Conservation (phyloP, 2,888 invertebrate species). For the Thecophora atra region DNA sequence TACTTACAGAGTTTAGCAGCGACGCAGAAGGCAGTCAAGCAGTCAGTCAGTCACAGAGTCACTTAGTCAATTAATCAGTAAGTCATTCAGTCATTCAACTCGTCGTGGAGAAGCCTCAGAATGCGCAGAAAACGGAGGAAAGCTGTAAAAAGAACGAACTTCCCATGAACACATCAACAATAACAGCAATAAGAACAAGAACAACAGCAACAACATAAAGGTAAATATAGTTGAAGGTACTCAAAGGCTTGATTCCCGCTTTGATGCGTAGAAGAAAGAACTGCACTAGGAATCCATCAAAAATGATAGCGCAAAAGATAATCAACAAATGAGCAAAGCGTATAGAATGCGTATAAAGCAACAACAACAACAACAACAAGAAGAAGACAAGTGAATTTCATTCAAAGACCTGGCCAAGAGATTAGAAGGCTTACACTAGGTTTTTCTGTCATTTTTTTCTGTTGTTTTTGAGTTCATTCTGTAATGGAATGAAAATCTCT, state of each 20-base stretch:
- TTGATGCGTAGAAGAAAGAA: constrained; percentile 18
- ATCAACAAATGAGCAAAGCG: constrained; percentile 25
- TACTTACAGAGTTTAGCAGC: constrained; percentile 9
- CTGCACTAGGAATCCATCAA: constrained; percentile 21
- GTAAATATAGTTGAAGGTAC: neutral
- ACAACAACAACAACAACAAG: constrained; percentile 39
- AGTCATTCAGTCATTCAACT: too few species aligned
- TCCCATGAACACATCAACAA: neutral
- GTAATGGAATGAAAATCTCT: neutral
- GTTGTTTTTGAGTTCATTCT: too few species aligned
- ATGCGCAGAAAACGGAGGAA: neutral
- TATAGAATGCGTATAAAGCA: constrained; percentile 5
- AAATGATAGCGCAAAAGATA: constrained; percentile 31
- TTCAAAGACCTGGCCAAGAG: constrained; percentile 17
- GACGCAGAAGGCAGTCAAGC: constrained; percentile 15
- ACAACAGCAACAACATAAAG: neutral
- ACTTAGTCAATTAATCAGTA: neutral
- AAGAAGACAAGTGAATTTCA: neutral
- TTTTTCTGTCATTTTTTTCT: neutral
- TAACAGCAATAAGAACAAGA: neutral
- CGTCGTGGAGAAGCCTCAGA: constrained; percentile 14
- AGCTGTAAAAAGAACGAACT: constrained; percentile 15
- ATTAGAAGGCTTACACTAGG: constrained; percentile 21
- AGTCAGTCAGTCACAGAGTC: constrained; percentile 6
- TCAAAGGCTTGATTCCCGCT: constrained; percentile 12